A percentile compares a stretch with the other conserved stretches of the same genome.
These are phyloP conservation scores for Temnothorax unifasciatus DNA, from an alignment of 2,888 invertebrate genomes.

Conservation along the genomic window DNA sequence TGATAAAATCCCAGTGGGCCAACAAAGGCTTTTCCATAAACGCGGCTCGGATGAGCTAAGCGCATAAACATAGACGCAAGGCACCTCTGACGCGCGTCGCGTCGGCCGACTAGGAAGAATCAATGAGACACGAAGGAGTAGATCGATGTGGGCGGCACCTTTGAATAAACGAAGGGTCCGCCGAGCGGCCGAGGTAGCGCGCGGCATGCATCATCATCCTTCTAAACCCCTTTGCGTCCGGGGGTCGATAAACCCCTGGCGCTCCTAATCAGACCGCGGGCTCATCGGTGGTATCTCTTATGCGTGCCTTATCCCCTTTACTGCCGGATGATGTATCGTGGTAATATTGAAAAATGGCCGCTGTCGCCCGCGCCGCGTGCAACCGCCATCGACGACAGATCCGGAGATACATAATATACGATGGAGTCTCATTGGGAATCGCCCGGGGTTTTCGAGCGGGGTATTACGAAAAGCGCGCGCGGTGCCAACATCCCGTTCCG, in stretches of 20 bases:
- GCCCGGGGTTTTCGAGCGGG: slow-evolving; percentile 67
- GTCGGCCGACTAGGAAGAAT: slow-evolving; percentile 57
- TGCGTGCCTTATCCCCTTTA: slow-evolving; percentile 75
- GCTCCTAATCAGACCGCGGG: slow-evolving; percentile 76
- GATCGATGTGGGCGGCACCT: slow-evolving; percentile 77
- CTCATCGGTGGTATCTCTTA: slow-evolving; percentile 72
- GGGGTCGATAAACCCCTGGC: slow-evolving; percentile 74
- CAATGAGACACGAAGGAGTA: slow-evolving; percentile 71
- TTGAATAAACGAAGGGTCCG: slow-evolving; percentile 69
- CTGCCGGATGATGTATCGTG: slow-evolving; percentile 78
- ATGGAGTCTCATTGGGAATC: slow-evolving; percentile 63
- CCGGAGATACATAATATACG: slow-evolving; percentile 77
- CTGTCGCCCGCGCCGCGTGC: slow-evolving; percentile 53
- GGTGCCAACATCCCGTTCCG: slow-evolving; percentile 50
- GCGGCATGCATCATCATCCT: slow-evolving; percentile 75
- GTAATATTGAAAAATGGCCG: slow-evolving; percentile 80
- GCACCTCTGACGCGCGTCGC: background rate
- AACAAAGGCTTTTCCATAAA: slow-evolving; percentile 42
- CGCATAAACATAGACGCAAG: background rate
- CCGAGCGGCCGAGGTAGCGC: slow-evolving; percentile 59
- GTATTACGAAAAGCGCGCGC: slow-evolving; percentile 69
- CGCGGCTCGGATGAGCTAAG: background rate
- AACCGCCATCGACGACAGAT: slow-evolving; percentile 77
- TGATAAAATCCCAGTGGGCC: slow-evolving; percentile 43
- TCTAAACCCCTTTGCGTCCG: slow-evolving; percentile 55